Conservation (phyloP, 1,140 invertebrate species). For the Drosophila teissieri region DNA sequence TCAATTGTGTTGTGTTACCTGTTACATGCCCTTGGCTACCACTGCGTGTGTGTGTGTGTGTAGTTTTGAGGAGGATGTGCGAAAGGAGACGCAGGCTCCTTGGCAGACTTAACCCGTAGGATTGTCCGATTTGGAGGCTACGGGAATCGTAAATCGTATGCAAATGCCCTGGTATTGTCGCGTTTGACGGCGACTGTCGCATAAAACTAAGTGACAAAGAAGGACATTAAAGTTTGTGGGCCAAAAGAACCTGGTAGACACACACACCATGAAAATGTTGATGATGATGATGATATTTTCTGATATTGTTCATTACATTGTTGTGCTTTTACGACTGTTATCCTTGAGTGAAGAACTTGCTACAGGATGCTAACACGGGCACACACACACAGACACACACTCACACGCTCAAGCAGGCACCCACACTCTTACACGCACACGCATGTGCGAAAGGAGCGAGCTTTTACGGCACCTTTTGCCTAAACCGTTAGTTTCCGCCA, state of each 20-base stretch:
- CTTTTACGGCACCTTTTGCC: conserved; percentile 64
- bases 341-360: conserved; percentile 82
- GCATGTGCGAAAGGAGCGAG: conserved; percentile 70
- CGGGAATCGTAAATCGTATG: conserved; percentile 65
- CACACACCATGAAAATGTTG: conserved; percentile 20
- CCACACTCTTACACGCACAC: conserved; percentile 43
- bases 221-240: conserved; percentile 62
- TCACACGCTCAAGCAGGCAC: conserved; percentile 26
- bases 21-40: conserved; percentile 63
- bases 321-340: conserved; percentile 83
- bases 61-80: not conserved
- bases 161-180: conserved; percentile 52
- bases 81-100: conserved; percentile 7
- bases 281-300: conserved; percentile 79
- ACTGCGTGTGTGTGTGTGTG: conserved; percentile 1
- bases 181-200: conserved; percentile 28
- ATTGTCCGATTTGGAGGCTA: conserved; percentile 23
- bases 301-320: conserved; percentile 83
- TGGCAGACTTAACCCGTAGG: conserved; percentile 23
- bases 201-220: conserved; percentile 54
- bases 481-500: conserved; percentile 62
- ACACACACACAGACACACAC: conserved; percentile 31
- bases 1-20: conserved; percentile 64
- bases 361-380: conserved; percentile 72
- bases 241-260: conserved; percentile 28